phyloP scores from a whole-genome alignment of 1,140 invertebrate genomes.

The Eriocheir sinensis region DNA sequence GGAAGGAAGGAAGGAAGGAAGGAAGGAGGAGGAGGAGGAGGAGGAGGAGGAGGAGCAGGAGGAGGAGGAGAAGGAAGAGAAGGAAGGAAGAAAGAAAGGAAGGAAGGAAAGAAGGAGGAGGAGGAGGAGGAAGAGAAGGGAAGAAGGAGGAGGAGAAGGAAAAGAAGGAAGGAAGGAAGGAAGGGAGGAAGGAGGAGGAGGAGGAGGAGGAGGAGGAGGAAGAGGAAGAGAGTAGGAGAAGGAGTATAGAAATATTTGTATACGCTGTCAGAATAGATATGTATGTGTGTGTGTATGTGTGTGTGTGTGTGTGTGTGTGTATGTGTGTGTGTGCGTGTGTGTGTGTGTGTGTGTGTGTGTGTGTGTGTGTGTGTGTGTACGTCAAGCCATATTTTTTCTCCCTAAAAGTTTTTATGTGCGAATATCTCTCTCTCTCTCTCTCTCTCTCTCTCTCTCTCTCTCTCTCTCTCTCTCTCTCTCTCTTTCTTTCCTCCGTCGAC shows the following conservation, averaged over 20 bases:
- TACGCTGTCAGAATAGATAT: not conserved
- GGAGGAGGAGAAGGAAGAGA: not conserved
- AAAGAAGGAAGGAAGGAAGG: not conserved
- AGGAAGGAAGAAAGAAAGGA: not conserved
- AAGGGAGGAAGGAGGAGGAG: not conserved
- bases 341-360: no score
- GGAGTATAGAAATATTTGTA: not conserved
- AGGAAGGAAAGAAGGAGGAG: not conserved
- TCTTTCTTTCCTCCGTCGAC: no score
- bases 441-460: no score
- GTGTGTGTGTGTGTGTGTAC: no score
- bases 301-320: constrained; percentile 39
- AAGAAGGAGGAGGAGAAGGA: not conserved
- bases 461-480: no score
- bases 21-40: not conserved
- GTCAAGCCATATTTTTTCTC: no score
- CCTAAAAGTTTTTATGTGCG: no score
- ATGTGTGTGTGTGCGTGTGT: constrained; percentile 41
- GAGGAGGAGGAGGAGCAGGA: not conserved
- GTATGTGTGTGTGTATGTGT: constrained; percentile 45
- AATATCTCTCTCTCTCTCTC: no score
- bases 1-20: not conserved
- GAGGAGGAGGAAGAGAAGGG: not conserved
- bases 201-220: not conserved
- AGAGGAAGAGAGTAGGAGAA: not conserved